Conservation (phyloP, 2,797 vertebrate genomes). For the Sebastiscus tertius region DNA sequence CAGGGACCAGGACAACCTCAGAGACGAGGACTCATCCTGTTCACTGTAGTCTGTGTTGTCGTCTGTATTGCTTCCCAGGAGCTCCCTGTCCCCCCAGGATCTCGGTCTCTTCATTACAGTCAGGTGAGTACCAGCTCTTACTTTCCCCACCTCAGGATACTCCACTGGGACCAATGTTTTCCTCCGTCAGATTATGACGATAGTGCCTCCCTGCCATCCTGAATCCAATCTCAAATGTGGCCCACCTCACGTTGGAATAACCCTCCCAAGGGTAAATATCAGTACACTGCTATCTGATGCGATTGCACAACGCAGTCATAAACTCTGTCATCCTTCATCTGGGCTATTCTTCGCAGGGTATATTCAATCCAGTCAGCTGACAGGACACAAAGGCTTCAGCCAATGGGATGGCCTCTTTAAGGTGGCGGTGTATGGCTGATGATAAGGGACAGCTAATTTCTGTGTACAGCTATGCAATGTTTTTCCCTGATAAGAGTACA, state of each 20-base stretch:
- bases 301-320: slow-evolving; percentile 52
- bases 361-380: slow-evolving; percentile 55
- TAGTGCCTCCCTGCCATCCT: slow-evolving; percentile 52
- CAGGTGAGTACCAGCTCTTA: background rate
- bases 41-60: slow-evolving; percentile 73
- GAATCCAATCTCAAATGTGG: slow-evolving; percentile 33
- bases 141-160: slow-evolving; percentile 38
- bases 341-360: slow-evolving; percentile 27
- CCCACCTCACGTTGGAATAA: slow-evolving; percentile 38
- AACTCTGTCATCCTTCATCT: slow-evolving; percentile 44
- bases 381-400: slow-evolving; percentile 38
- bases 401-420: slow-evolving; percentile 64
- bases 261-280: slow-evolving; percentile 43
- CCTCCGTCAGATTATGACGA: slow-evolving; percentile 15
- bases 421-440: slow-evolving; percentile 71
- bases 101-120: slow-evolving; percentile 69
- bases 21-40: slow-evolving; percentile 63
- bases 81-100: slow-evolving; percentile 53
- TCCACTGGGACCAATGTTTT: slow-evolving; percentile 22
- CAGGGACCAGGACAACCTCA: slow-evolving; percentile 77
- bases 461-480: slow-evolving; percentile 52
- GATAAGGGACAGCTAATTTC: slow-evolving; percentile 77
- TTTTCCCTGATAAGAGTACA: slow-evolving; percentile 77
- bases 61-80: slow-evolving; percentile 59
- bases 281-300: slow-evolving; percentile 32